Conservation (phyloP, 2,797 vertebrate species). For the Neosilurus hyrtlii region DNA sequence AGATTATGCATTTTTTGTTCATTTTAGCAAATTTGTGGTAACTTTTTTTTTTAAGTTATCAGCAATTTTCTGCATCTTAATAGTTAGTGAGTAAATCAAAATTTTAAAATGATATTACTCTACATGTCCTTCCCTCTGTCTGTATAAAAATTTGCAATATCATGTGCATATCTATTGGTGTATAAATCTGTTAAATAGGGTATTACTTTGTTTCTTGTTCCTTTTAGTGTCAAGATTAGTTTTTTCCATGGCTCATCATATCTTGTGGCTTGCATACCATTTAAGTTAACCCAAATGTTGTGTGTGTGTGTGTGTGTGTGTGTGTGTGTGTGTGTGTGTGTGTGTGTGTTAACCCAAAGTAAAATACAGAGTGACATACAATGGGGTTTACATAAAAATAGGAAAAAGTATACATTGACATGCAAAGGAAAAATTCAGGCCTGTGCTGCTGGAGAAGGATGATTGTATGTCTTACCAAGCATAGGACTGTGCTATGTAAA, state of each 20-base stretch:
- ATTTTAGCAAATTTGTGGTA: constrained; percentile 39
- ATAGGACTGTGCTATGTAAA: constrained; percentile 52
- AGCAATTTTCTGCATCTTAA: constrained; percentile 33
- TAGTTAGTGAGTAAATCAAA: constrained; percentile 4
- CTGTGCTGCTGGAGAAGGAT: not conserved
- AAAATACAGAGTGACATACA: constrained; percentile 8
- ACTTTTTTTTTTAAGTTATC: constrained; percentile 36
- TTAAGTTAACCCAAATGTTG: not conserved
- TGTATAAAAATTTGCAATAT: not conserved
- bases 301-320: not conserved
- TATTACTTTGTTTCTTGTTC: not conserved
- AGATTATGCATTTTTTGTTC: constrained; percentile 46
- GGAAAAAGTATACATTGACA: not conserved
- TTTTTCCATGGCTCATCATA: not conserved
- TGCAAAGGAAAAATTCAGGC: constrained; percentile 1
- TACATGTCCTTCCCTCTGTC: not conserved
- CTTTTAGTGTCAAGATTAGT: not conserved
- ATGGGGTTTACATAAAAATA: constrained; percentile 6
- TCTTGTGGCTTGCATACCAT: constrained; percentile 13
- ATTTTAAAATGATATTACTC: not conserved
- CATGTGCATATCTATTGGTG: not conserved
- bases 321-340: not conserved
- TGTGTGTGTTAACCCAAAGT: not conserved
- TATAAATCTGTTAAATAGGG: not conserved
- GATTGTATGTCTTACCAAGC: constrained; percentile 23